Evolutionary conservation across 2,888 invertebrate genomes (phyloP), one percentile per base, ranked within the genome.

Genomic region (Metellina segmentata): DNA sequence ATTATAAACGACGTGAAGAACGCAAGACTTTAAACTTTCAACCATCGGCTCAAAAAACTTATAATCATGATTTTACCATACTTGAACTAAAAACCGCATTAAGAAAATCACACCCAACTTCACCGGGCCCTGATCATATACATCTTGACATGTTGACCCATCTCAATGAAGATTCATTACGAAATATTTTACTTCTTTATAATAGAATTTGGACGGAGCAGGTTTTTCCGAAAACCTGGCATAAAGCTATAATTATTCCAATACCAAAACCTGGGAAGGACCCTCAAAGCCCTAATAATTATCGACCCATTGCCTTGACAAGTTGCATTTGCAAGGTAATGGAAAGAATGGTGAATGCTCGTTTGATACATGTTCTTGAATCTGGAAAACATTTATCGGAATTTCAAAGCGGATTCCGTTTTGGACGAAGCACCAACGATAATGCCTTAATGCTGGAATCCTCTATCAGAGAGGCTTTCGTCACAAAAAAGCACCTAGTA

Each of bases 291-390:
- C 34, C 34, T 34, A 34, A 2, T 0, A 85, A 20, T 16, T 85
- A 85, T 53, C 19, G 85, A 8, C 75, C 85, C 19, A 94, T 94
- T 16, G 93, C 94, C 52, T 88, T 94, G 34, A 94, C 94, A 16
- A 94, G 93, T 78, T 94, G 94, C 81, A 78, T 94, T 8, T 94
- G 94, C 69, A 94, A 94, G 87, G 81, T 93, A 0, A 90, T 94
- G 93, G 94, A 94, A 81, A 69, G 92, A 71, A 93, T 94, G 93
- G 90, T 94, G 7, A 94, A 93, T 74, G 77, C 92, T 34, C 85
- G 94, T 1, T 93, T 94, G 9, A 88, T 93, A n/a, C 93, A 72
- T 91, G 85, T 69, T 93, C 20, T 82, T 8, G 82, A 82, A 19
- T 20, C 34, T n/a, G 34, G 71, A 1, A 34, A 52, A 16, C 16